Evolutionary conservation across 1,140 invertebrate species (phyloP).

Genomic region (Heliconius melpomene): DNA sequence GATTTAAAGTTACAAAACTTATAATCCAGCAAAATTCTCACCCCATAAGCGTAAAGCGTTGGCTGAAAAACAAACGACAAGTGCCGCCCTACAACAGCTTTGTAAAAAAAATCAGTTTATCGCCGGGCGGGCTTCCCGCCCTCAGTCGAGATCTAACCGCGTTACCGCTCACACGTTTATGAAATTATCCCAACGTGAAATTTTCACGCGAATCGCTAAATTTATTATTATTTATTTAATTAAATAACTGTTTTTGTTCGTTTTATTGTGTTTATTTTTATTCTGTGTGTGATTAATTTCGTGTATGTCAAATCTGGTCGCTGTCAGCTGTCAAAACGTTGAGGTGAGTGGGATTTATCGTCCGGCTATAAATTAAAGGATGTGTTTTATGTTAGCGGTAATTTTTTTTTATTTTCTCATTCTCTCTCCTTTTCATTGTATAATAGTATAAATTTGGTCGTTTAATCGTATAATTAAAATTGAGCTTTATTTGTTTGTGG

Average conservation of each 20-base stretch:
- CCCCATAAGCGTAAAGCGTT: conserved; percentile 40
- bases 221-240: neutral
- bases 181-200: neutral
- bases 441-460: too few species aligned
- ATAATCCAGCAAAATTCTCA: conserved; percentile 37
- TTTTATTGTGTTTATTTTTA: conserved; percentile 2
- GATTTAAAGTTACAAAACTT: conserved; percentile 19
- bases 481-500: too few species aligned
- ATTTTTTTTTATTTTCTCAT: conserved; percentile 13
- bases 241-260: neutral
- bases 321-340: conserved; percentile 40
- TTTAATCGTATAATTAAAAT: too few species aligned
- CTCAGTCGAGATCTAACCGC: conserved; percentile 48
- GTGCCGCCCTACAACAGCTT: conserved; percentile 39
- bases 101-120: conserved; percentile 43
- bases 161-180: conserved; percentile 34
- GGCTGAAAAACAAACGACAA: conserved; percentile 44
- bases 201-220: neutral
- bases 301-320: conserved; percentile 21
- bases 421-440: neutral
- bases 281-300: neutral
- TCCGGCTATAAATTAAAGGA: conserved; percentile 33
- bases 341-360: conserved; percentile 35
- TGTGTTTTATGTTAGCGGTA: conserved; percentile 23
- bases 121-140: conserved; percentile 51